Base-by-base conservation (phyloP, 2,797 vertebrate species). In the Manis pentadactyla region DNA sequence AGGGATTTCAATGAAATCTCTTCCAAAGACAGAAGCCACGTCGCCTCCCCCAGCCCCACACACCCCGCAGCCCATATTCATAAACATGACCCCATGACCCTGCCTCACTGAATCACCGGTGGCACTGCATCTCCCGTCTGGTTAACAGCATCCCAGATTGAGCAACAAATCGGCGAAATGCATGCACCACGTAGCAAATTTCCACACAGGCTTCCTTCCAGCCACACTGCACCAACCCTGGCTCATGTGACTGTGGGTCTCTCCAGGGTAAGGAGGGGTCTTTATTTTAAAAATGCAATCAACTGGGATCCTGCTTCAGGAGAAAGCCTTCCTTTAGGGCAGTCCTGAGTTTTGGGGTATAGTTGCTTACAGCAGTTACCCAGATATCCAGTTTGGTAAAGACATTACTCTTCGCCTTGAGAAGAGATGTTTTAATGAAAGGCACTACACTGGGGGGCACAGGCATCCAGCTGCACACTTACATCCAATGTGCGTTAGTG, bases 231-330 rank as follows among this genome's bases (percentile, higher is more conserved):
- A 25, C 25, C 37, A 94, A 94, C 61, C 51, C 17, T 25, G 73
- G 97, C 91, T 97, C 97, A 88, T 25, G 31, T 9, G 64, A 64
- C 1, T n/a, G 79, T 61, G 51, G 93, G 96, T 96, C 93, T 94
- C 85, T 86, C 91, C 87, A 59, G 68, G 59, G 90, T 46, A 78
- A 86, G 0, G 0, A 29, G 69, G 51, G 29, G n/a, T 17, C 23
- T 84, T 98, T 96, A 95, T 97, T 95, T 95, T 96, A 75, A 83
- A 97, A 90, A 59, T 63, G 95, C 97, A 96, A 97, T 97, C 97
- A 94, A 93, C 83, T 85, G 86, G 29, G 90, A 91, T 93, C 83
- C 53, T 89, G 17, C 59, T 77, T 92, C 90, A 97, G 96, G 96
- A 97, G 73, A 74, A 57, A 93, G 93, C 68, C 59, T 79, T 95